Percentiles rank a stretch among this genome's conserved stretches.
Conservation (phyloP, 2,113 vertebrate species). For the Nothobranchius furzeri region DNA sequence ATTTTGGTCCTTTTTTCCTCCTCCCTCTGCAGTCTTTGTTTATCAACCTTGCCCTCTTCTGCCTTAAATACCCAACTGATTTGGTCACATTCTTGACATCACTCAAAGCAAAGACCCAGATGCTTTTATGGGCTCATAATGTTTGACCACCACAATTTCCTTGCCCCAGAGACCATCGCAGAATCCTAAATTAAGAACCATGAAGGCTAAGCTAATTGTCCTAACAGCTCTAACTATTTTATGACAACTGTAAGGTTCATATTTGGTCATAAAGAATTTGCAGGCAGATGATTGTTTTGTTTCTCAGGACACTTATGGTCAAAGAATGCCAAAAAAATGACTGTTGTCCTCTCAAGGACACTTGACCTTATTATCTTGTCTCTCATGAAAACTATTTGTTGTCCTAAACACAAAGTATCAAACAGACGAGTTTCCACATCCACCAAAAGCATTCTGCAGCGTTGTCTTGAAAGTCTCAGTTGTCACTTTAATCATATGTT, state of each 20-base stretch:
- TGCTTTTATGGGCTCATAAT: slow-evolving; percentile 65
- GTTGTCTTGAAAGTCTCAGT: slow-evolving; percentile 42
- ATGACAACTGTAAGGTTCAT: slow-evolving; percentile 66
- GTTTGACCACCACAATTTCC: slow-evolving; percentile 56
- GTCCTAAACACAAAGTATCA: slow-evolving; percentile 28
- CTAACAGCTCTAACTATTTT: slow-evolving; percentile 51
- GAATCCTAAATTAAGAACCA: slow-evolving; percentile 65
- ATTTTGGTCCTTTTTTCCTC: slow-evolving; percentile 73
- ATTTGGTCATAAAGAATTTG: slow-evolving; percentile 69
- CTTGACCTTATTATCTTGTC: slow-evolving; percentile 44
- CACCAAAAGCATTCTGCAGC: slow-evolving; percentile 23
- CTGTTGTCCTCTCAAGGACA: slow-evolving; percentile 31
- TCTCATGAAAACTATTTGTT: slow-evolving; percentile 34
- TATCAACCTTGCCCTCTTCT: slow-evolving; percentile 77
- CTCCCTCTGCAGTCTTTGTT: slow-evolving; percentile 84
- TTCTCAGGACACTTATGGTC: slow-evolving; percentile 54
- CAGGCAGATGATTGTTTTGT: slow-evolving; percentile 47
- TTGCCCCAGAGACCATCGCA: slow-evolving; percentile 59
- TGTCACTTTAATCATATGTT: slow-evolving; percentile 51
- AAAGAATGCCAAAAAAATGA: slow-evolving; percentile 42
- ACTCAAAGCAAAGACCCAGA: slow-evolving; percentile 65
- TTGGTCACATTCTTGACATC: slow-evolving; percentile 79
- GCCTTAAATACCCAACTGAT: slow-evolving; percentile 84
- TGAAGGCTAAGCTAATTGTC: slow-evolving; percentile 57
- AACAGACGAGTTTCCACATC: slow-evolving; percentile 30